Base-by-base conservation (phyloP, 2,888 invertebrate genomes). In the Malthinus flaveolus region DNA sequence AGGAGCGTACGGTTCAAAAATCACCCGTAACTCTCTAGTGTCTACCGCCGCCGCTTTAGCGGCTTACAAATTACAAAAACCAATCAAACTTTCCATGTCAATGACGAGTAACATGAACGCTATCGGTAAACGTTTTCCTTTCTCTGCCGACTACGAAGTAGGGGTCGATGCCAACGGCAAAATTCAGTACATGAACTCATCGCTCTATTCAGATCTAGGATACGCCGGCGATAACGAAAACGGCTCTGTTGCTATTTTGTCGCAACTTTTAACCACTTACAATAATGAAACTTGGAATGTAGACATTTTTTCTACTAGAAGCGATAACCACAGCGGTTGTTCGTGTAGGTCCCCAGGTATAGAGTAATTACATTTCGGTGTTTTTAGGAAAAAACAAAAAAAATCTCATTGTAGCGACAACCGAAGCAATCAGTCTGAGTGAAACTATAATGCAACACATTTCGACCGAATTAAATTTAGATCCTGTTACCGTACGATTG, bases 1-100 rank as follows among this genome's bases (percentile, higher is more conserved):
- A 2, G 95, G 95, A 7, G 90, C 81, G 0, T 95, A 89, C 72
- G 95, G 95, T 0, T 84, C 82, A 0, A 95, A 95, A 75, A 85
- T 91, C 49, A 82, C 85, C 0, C 82, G 91, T 5, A 75, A 83
- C 3, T 76, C 80, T 7, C 78, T 83, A 8, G 73, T 86, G 0
- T 83, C 88, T 0, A 82, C 85, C 23, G 88, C 88, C 0, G 85
- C 89, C 57, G 87, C 90, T 0, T 71, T 95, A 7, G 91, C 87
- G 0, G 86, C 89, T 0, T 75, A 84, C 62, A 82, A 83, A 39
- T 75, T 86, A 42, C 80, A 83, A 71, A 72, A 79, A 36, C 90
- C 93, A 0, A 87, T 90, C 0, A 83, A 90, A 11, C 84, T 94
- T 56, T 5, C 87, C 1, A 77, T 91, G 77, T 81, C 87, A 15